phyloP scores from a whole-genome alignment of 2,888 invertebrate species.

The Julus scandinavius region DNA sequence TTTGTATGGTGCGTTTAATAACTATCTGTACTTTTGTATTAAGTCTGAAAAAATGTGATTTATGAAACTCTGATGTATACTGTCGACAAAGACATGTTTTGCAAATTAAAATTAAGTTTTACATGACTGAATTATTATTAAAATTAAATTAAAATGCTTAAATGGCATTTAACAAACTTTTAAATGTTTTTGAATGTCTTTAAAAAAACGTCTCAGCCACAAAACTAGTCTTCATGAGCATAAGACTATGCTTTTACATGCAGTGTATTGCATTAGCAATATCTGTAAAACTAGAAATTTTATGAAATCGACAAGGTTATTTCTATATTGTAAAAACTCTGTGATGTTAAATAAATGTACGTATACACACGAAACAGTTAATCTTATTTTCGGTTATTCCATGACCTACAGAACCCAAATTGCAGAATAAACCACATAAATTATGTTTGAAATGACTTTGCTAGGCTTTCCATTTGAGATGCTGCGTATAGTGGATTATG shows the following conservation, averaged over 20 bases:
- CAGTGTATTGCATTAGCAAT: too few relatives aligned
- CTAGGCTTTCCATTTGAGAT: neutral
- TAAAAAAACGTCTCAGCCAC: neutral
- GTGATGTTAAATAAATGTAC: neutral
- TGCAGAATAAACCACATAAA: neutral
- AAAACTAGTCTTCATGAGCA: neutral
- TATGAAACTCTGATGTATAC: too few relatives aligned
- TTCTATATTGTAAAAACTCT: neutral
- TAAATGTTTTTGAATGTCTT: too few relatives aligned
- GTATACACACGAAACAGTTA: neutral
- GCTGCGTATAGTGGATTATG: neutral
- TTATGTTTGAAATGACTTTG: neutral
- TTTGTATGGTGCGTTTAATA: too few relatives aligned
- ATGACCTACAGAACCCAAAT: neutral
- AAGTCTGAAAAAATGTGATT: too few relatives aligned
- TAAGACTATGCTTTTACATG: too few relatives aligned
- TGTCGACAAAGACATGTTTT: too few relatives aligned
- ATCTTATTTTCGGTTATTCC: neutral
- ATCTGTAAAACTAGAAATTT: neutral
- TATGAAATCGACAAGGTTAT: neutral
- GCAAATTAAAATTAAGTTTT: too few relatives aligned
- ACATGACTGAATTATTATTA: too few relatives aligned
- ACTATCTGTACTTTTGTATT: too few relatives aligned
- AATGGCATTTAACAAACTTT: too few relatives aligned
- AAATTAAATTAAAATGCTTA: too few relatives aligned